These are phyloP conservation scores for Scartelaos histophorus DNA, from an alignment of 2,113 vertebrate species.

Conservation along the genomic window DNA sequence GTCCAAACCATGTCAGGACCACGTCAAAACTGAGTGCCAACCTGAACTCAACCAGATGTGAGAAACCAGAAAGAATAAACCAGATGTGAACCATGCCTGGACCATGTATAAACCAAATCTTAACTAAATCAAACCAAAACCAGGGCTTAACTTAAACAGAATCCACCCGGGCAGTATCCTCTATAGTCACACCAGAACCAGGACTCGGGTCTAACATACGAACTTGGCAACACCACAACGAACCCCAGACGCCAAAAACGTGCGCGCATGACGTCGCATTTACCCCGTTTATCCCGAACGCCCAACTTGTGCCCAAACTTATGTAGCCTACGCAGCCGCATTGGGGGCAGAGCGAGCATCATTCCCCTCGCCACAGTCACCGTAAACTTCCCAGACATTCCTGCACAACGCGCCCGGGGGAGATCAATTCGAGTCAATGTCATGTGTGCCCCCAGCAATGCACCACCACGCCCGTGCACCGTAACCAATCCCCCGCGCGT, in stretches of 20 bases:
- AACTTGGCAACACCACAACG: background rate
- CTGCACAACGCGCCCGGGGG: conserved; percentile 50
- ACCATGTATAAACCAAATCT: background rate
- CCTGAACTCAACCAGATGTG: too few relatives aligned
- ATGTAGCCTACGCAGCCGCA: conserved; percentile 56
- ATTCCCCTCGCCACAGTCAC: background rate
- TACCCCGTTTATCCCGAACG: conserved; percentile 15
- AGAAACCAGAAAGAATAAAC: too few relatives aligned
- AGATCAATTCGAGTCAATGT: background rate
- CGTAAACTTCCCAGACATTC: conserved; percentile 67
- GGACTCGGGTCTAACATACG: background rate
- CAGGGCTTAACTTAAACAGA: background rate
- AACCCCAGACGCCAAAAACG: background rate
- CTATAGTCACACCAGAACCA: too few relatives aligned
- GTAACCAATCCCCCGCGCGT: too few relatives aligned
- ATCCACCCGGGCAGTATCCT: too few relatives aligned
- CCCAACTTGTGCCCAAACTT: conserved; percentile 57
- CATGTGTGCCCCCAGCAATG: conserved; percentile 15
- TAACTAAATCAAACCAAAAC: background rate
- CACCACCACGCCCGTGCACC: conserved; percentile 74
- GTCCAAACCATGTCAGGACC: too few relatives aligned
- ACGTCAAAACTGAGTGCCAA: too few relatives aligned
- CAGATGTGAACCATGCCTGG: too few relatives aligned
- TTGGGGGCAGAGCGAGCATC: conserved; percentile 20
- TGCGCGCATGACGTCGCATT: background rate